Conservation (phyloP, 2,113 vertebrate genomes). For the Sminthopsis crassicaudata region DNA sequence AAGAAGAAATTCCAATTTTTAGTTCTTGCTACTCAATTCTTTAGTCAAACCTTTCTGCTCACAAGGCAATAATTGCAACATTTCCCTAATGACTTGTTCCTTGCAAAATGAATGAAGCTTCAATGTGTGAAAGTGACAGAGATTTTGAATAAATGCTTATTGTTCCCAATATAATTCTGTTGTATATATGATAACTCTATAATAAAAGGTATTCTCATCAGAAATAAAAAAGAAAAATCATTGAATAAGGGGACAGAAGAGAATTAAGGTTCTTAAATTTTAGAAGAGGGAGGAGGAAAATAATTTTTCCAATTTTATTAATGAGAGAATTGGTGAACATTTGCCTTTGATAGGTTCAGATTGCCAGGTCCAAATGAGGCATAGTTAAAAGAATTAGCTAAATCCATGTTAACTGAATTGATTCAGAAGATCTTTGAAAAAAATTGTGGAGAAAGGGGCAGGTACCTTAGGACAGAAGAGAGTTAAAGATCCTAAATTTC, state of each 20-base stretch:
- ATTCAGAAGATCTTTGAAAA: background rate
- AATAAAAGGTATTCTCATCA: slow-evolving; percentile 87
- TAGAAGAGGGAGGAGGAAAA: background rate
- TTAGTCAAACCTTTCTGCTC: slow-evolving; percentile 75
- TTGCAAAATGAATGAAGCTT: slow-evolving; percentile 64
- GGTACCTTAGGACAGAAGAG: background rate
- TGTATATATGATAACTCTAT: slow-evolving; percentile 86
- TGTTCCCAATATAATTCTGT: slow-evolving; percentile 78
- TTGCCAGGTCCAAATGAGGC: background rate
- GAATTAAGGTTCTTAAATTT: background rate
- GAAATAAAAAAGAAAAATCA: slow-evolving; percentile 67
- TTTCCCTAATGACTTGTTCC: slow-evolving; percentile 61
- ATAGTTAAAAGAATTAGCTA: background rate
- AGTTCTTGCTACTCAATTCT: slow-evolving; percentile 76
- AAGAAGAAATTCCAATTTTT: slow-evolving; percentile 36
- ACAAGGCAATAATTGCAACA: slow-evolving; percentile 79
- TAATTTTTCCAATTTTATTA: background rate
- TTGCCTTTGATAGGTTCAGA: background rate
- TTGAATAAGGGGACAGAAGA: background rate
- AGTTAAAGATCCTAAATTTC: no score
- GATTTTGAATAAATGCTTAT: slow-evolving; percentile 59
- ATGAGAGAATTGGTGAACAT: background rate
- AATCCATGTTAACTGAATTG: background rate
- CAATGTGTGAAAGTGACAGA: slow-evolving; percentile 71
- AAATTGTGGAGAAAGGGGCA: background rate